Base-by-base conservation (phyloP, 2,113 vertebrate genomes). In the Silurus meridionalis region DNA sequence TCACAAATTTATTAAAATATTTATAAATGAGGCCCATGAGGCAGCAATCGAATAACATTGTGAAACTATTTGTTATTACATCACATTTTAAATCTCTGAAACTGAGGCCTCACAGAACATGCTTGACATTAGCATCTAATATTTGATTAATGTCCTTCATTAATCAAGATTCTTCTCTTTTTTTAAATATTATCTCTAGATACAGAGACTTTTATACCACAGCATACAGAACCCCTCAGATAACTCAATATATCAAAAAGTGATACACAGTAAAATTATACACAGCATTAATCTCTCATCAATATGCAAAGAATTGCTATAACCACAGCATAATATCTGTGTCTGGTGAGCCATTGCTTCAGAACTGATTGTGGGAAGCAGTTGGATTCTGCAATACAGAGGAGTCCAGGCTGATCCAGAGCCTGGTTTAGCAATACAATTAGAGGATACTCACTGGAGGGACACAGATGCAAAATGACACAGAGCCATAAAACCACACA, bases 391-490 rank as follows among this genome's bases (percentile, higher is more conserved):
- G 23, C 50, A 53, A 25, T 25, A 72, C 2, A 82, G 78, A 63
- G 58, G 6, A 86, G 66, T 1, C 0, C 67, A 63, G 57, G 48
- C 6, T 50, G 79, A 86, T 74, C 58, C 69, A 77, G 15, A 63
- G 80, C 19, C 80, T 86, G 80, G 67, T 86, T 86, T 77, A 46
- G 60, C 69, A 83, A 66, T 83, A 82, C 85, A 83, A 86, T 83
- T 83, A 86, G 14, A 86, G 85, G 11, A 82, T 52, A 80, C 23
- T 63, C 17, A 58, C 19, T 69, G 28, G 52, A 80, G 66, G 57
- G 85, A 82, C 60, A 28, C 46, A 23, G 80, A 86, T 48, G 2
- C 15, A 25, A 86, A 82, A 86, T 86, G 71, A 83, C 80, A 75
- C 80, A 66, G 57, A 37, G 50, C 28, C 50, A 77, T 67, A 87